phyloP scores from a whole-genome alignment of 2,888 invertebrate genomes.

The Drosophila picticornis region DNA sequence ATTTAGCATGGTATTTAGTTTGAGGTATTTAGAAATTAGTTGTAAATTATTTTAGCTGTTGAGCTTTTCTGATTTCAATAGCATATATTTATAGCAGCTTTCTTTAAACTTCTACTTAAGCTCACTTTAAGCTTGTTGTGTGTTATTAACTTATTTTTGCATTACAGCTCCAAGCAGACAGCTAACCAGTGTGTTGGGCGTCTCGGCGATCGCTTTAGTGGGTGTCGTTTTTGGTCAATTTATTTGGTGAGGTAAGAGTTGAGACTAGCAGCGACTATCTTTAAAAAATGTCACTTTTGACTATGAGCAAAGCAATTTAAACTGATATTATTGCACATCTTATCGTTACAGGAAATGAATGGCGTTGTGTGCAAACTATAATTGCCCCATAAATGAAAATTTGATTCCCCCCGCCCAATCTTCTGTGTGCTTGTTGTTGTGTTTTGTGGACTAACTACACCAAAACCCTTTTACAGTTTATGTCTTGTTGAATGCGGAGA shows the following conservation, averaged over 20 bases:
- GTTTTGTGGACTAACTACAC: constrained; percentile 25
- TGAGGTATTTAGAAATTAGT: not conserved
- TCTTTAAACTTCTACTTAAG: not conserved
- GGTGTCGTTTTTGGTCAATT: constrained; percentile 66
- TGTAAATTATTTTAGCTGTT: not conserved
- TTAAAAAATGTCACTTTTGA: not conserved
- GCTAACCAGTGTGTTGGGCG: constrained; percentile 64
- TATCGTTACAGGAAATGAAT: constrained; percentile 44
- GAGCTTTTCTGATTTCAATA: not conserved
- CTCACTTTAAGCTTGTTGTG: not conserved
- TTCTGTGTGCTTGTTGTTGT: constrained; percentile 16
- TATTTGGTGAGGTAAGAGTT: constrained; percentile 79
- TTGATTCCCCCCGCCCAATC: constrained; percentile 55
- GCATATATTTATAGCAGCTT: not conserved
- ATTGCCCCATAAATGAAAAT: constrained; percentile 38
- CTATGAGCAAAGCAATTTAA: constrained; percentile 4
- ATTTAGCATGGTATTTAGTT: not conserved
- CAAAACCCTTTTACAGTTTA: constrained; percentile 26
- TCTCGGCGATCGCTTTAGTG: constrained; percentile 69
- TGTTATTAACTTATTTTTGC: not conserved
- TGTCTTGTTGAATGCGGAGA: constrained; percentile 54
- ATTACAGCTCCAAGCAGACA: constrained; percentile 44
- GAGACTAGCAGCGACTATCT: not conserved
- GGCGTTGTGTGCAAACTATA: constrained; percentile 30
- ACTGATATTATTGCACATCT: constrained; percentile 15